Evolutionary conservation across 1,140 invertebrate species (phyloP), one percentile per base, ranked within the genome.

Genomic region (Gonioctena quinquepunctata): DNA sequence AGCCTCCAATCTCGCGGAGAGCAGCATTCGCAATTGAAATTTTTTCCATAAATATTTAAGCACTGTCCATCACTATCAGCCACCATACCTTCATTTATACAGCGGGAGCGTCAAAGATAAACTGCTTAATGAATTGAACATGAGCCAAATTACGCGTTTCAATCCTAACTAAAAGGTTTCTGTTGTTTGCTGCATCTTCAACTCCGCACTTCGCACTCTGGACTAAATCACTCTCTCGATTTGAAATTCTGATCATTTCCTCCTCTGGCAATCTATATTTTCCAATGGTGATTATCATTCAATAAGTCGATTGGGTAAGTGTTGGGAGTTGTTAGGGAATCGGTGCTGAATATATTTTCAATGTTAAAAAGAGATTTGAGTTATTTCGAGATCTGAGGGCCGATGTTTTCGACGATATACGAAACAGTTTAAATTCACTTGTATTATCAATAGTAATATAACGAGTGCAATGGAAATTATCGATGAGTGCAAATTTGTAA

Each of bases 61-160:
- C n/a, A 23, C 7, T 16, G 25, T 16, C 56, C 56, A 4, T 26
- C 33, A 52, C 18, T 48, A 49, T 42, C 16, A 13, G 59, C 50
- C 18, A 27, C 6, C 33, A 52, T n/a, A 25, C 56, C 21, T 50
- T 52, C 42, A 67, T 67, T 59, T 71, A 61, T 71, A 66, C 48
- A 27, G 57, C 49, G 50, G 60, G 50, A 69, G 60, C 64, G 70
- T 68, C 60, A 25, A 59, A 73, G 73, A 75, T 77, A 77, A 77
- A 76, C 73, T 25, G 33, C 60, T 74, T 80, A 80, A 80, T 80
- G 78, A 80, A 80, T 78, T 76, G 78, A 80, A 80, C 78, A 80
- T 80, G 78, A 80, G 76, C 59, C 56, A 73, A 75, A 74, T 73
- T 77, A 74, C 77, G 56, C 69, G 72, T 77, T 77, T 71, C 76